Base-by-base conservation (phyloP, 2,113 vertebrate genomes). In the Haplochromis burtoni region DNA sequence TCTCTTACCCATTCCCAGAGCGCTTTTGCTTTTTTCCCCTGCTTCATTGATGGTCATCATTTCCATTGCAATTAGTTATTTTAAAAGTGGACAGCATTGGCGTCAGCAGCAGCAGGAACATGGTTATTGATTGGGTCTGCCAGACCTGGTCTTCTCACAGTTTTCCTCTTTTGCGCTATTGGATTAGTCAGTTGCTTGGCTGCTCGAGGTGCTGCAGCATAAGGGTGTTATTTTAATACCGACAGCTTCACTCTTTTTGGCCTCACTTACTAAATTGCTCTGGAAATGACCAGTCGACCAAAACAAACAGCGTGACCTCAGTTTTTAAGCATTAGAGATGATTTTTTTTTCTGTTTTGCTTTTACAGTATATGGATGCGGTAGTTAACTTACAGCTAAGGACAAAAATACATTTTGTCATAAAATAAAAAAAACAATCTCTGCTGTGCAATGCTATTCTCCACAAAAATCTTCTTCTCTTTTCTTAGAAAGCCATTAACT, bases 51-150 rank as follows among this genome's bases (percentile, higher is more conserved):
- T 24, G 21, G 59, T 85, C 90, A 92, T 91, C 29, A 84, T 92
- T 95, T 93, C 93, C 92, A 90, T 91, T 92, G 84, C 84, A 90
- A 76, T 80, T 82, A 68, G 47, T 38, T 85, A 88, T 90, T 93
- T 93, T 94, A 86, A 84, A 84, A 87, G 51, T 11, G 83, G 78
- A 82, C 79, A 29, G 24, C 33, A 63, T 71, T 86, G 63, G 38
- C 49, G 4, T 86, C 85, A 71, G 66, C 85, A 71, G 82, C 85
- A 71, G 82, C 84, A 86, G 85, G 85, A 89, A 81, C 47, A 51
- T 59, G 73, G 81, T 54, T 85, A 82, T 91, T 89, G 88, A 94
- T 83, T 63, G 55, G 54, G 84, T 66, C n/a, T 68, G 83, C 84
- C 88, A 83, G 82, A 40, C 35, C 45, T 49, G 51, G 33, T 68